A percentile compares a stretch with the other conserved stretches of the same genome.
Evolutionary conservation across 2,797 vertebrate genomes (phyloP).

Genomic region (Pangasius krempfi): DNA sequence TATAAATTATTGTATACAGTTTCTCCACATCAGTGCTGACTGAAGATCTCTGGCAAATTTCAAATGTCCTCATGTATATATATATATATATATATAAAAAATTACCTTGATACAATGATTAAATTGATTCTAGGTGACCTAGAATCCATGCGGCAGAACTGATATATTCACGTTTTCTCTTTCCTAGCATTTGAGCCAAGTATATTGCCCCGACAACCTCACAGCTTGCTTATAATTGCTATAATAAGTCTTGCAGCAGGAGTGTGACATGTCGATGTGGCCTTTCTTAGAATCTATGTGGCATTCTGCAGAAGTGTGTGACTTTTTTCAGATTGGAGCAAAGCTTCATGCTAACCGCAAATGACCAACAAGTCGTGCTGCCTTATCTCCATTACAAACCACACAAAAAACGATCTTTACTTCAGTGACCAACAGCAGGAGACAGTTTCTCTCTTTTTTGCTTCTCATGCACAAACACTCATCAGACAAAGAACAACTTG

Average conservation of each 20-base stretch:
- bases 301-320: constrained; percentile 65
- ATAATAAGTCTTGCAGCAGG: constrained; percentile 65
- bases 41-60: not conserved
- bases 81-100: not conserved
- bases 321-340: constrained; percentile 48
- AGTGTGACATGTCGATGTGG: constrained; percentile 72
- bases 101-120: not conserved
- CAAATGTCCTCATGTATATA: too few relatives aligned
- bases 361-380: constrained; percentile 37
- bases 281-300: constrained; percentile 61
- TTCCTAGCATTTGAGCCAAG: constrained; percentile 10
- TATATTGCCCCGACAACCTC: constrained; percentile 57
- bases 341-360: not conserved
- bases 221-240: constrained; percentile 74
- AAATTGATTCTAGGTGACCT: not conserved
- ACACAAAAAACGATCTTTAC: constrained; percentile 34
- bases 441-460: constrained; percentile 43
- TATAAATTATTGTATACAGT: not conserved
- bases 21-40: not conserved
- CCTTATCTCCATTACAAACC: constrained; percentile 47
- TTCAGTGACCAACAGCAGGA: constrained; percentile 56
- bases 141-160: not conserved
- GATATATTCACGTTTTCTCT: constrained; percentile 5
- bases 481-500: not conserved
- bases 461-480: not conserved